These are phyloP conservation scores for Lamellibrachia satsuma DNA, from an alignment of 2,888 invertebrate species.

Conservation along the genomic window DNA sequence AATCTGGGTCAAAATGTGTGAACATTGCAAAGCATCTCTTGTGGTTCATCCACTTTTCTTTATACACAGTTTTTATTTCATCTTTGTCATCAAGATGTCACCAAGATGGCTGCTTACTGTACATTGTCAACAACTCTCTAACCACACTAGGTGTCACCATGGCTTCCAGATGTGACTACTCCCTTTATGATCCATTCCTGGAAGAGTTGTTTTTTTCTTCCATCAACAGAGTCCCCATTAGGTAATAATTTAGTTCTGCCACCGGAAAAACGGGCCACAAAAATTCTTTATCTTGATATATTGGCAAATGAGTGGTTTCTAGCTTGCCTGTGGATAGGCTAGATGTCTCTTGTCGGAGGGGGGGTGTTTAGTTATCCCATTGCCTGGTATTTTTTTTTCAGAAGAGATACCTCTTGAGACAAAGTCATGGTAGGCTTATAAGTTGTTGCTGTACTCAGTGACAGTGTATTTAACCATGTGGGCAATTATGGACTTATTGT, in stretches of 20 bases:
- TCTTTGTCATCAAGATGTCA: neutral
- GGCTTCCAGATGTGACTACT: neutral
- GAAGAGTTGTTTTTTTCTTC: neutral
- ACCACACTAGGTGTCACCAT: neutral
- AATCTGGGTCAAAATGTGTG: neutral
- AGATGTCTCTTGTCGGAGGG: neutral
- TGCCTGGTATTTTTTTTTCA: neutral
- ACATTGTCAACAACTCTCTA: neutral
- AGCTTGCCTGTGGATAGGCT: neutral
- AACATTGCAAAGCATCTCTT: neutral
- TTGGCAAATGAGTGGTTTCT: neutral
- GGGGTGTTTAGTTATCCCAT: neutral
- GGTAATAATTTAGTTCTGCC: neutral
- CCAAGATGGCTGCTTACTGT: neutral
- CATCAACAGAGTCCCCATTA: neutral
- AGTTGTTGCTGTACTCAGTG: neutral
- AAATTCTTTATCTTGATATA: neutral
- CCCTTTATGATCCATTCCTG: neutral
- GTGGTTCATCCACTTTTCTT: neutral
- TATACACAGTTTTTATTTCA: neutral
- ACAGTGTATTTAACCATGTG: neutral
- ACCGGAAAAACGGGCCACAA: neutral
- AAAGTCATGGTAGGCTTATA: neutral
- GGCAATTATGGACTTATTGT: neutral
- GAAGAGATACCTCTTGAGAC: neutral